A percentile compares a stretch with the other conserved stretches of the same genome.
These are phyloP conservation scores for Lypha dubia DNA, from an alignment of 2,888 invertebrate species.

Conservation along the genomic window DNA sequence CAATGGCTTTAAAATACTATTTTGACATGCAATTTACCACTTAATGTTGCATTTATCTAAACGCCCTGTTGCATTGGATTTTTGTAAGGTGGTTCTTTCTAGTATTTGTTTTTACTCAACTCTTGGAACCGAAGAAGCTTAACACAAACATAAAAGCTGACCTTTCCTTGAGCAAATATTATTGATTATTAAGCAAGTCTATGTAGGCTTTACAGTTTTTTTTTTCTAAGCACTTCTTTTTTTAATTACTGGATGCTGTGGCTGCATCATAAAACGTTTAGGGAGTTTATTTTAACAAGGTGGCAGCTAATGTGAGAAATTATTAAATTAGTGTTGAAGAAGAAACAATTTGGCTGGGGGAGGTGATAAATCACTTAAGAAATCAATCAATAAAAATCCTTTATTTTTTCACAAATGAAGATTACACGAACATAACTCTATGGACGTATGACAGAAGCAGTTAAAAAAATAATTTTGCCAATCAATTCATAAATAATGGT, in stretches of 20 bases:
- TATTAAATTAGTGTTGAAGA: background rate
- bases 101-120: constrained; percentile 42
- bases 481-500: no score
- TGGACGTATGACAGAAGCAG: no score
- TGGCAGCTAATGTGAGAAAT: constrained; percentile 5
- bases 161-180: constrained; percentile 58
- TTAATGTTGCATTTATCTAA: constrained; percentile 63
- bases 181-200: constrained; percentile 31
- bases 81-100: constrained; percentile 55
- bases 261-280: background rate
- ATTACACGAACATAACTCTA: no score
- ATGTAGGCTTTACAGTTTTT: constrained; percentile 22
- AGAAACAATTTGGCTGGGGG: background rate
- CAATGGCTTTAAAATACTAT: constrained; percentile 44
- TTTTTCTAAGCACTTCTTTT: constrained; percentile 6
- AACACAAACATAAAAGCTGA: constrained; percentile 39
- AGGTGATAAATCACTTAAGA: background rate
- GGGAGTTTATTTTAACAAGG: background rate
- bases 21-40: constrained; percentile 69
- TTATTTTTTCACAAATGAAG: no score
- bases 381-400: background rate
- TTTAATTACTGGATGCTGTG: background rate
- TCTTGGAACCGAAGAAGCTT: constrained; percentile 18
- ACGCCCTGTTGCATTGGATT: constrained; percentile 38
- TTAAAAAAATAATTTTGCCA: no score